These are phyloP conservation scores for Lynx canadensis DNA, from an alignment of 2,113 vertebrate species.

Conservation along the genomic window DNA sequence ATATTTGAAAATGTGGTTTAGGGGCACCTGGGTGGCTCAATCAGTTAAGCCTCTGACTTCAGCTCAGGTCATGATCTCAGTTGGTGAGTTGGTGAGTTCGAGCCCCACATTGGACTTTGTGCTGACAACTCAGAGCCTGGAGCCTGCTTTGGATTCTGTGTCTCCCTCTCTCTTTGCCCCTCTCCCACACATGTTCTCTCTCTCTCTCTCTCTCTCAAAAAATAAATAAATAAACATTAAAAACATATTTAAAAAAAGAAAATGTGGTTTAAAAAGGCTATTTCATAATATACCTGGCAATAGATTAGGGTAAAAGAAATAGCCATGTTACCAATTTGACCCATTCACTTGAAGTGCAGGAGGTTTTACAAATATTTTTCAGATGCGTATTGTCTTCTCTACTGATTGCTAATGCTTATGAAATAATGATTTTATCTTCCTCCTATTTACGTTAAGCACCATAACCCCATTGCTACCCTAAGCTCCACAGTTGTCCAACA, in stretches of 20 bases:
- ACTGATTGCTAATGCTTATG: not conserved
- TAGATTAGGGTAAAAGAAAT: not conserved
- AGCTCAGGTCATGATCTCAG: too few species aligned
- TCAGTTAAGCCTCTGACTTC: too few species aligned
- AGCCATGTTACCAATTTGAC: not conserved
- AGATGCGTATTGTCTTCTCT: not conserved
- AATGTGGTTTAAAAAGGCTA: not conserved
- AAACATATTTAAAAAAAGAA: not conserved
- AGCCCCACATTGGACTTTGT: too few species aligned
- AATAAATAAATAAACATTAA: too few species aligned
- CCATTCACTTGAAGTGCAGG: not conserved
- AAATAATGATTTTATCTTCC: not conserved
- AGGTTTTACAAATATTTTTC: slow-evolving; percentile 14
- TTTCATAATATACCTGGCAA: not conserved
- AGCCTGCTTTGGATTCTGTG: too few species aligned
- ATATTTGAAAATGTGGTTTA: not conserved
- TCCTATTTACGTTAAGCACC: not conserved
- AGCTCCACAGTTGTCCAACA: not conserved
- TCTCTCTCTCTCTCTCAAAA: too few species aligned
- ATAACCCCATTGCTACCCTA: not conserved
- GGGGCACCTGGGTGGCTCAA: too few species aligned
- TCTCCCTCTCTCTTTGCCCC: too few species aligned
- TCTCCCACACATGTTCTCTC: too few species aligned
- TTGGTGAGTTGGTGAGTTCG: too few species aligned
- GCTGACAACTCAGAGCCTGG: too few species aligned